Evolutionary conservation across 2,888 invertebrate genomes (phyloP).

Genomic region (Mesochorus sp.): DNA sequence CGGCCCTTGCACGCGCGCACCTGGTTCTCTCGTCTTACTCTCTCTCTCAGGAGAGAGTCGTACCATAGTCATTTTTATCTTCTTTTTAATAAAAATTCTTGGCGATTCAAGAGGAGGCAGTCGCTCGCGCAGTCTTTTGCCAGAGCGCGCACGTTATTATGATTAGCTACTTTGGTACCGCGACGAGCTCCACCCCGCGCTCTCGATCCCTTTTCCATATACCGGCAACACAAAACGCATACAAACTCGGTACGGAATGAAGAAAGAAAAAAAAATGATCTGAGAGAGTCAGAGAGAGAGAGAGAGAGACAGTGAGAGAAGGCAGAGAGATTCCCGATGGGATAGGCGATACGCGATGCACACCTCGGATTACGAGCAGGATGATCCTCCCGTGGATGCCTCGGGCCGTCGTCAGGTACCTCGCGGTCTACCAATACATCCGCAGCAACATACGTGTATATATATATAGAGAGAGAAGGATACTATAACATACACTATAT

Average conservation of each 20-base stretch:
- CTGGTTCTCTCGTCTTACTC: conserved; percentile 66
- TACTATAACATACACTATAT: conserved; percentile 50
- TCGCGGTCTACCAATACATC: no score
- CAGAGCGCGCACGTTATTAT: conserved; percentile 77
- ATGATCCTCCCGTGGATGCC: conserved; percentile 79
- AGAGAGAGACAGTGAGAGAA: conserved; percentile 32
- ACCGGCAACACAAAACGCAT: no score
- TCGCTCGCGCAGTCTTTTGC: conserved; percentile 64
- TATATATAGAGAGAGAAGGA: background rate
- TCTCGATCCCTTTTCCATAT: conserved; percentile 21
- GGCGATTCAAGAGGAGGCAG: conserved; percentile 34
- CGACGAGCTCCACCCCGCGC: conserved; percentile 37
- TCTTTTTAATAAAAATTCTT: conserved; percentile 8
- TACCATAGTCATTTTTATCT: conserved; percentile 21
- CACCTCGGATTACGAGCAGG: conserved; percentile 80
- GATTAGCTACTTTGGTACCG: conserved; percentile 80
- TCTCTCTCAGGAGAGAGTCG: conserved; percentile 16
- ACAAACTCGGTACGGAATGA: conserved; percentile 20
- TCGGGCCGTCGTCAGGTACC: conserved; percentile 80
- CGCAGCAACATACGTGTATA: conserved; percentile 26
- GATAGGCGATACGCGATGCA: conserved; percentile 81
- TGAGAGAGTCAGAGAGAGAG: conserved; percentile 31
- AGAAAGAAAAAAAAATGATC: conserved; percentile 38
- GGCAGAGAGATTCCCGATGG: conserved; percentile 79
- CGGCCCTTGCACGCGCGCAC: conserved; percentile 76